Percentiles rank a stretch among this genome's conserved stretches.
phyloP scores from a whole-genome alignment of 2,888 invertebrate species.

The Monopis laevigella region DNA sequence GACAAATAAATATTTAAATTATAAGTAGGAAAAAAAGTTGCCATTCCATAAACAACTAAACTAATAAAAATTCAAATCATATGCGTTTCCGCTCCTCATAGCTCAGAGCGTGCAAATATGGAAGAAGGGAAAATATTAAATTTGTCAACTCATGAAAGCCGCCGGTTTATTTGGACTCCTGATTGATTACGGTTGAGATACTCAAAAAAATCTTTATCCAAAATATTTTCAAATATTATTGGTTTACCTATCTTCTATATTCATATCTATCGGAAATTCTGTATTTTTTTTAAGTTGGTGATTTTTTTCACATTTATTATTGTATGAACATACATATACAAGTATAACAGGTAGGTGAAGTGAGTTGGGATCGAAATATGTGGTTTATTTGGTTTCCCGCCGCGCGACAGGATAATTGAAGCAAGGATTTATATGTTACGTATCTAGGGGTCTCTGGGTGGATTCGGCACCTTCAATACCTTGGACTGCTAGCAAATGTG shows the following conservation, averaged over 20 bases:
- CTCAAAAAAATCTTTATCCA: constrained; percentile 17
- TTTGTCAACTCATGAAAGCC: constrained; percentile 32
- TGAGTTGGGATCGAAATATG: constrained; percentile 46
- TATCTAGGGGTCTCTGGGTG: constrained; percentile 36
- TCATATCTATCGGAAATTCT: too few species aligned
- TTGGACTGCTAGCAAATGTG: too few species aligned
- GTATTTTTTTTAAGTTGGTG: too few species aligned
- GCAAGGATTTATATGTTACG: constrained; percentile 55
- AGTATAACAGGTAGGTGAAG: constrained; percentile 20
- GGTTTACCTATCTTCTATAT: too few species aligned
- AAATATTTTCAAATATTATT: too few species aligned
- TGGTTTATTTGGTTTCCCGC: constrained; percentile 46
- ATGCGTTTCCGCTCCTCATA: constrained; percentile 15
- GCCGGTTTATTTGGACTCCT: constrained; percentile 30
- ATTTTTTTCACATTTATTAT: too few species aligned
- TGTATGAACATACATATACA: not conserved
- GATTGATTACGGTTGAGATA: constrained; percentile 32
- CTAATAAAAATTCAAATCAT: constrained; percentile 10
- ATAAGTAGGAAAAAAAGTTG: not conserved
- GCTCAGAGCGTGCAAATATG: constrained; percentile 35
- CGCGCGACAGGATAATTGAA: constrained; percentile 53
- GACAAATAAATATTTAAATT: too few species aligned
- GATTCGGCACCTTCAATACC: too few species aligned
- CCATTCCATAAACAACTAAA: not conserved
- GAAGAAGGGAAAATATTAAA: constrained; percentile 40